Percentiles rank a stretch among this genome's conserved stretches.
These are phyloP conservation scores for Spicauda simplicius DNA, from an alignment of 2,888 invertebrate genomes.

Conservation along the genomic window DNA sequence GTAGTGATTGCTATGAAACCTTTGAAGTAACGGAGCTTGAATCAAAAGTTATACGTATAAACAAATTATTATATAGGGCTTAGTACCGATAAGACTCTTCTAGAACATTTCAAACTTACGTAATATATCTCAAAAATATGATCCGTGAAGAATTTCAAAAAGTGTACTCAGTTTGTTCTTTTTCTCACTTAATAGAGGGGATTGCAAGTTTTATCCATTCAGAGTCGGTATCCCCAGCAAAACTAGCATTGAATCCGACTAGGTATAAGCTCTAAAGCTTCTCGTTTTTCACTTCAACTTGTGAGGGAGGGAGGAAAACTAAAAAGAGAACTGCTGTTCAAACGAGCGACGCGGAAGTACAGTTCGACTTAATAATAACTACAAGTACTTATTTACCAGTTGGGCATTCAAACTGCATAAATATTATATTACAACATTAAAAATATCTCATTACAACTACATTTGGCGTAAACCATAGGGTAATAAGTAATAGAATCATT, in stretches of 20 bases:
- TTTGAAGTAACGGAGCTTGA: too few species aligned
- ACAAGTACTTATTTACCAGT: background rate
- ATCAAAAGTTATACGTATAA: too few species aligned
- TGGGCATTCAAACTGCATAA: background rate
- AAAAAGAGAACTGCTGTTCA: constrained; percentile 12
- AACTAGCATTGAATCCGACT: constrained; percentile 7
- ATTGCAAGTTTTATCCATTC: background rate
- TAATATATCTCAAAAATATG: too few species aligned
- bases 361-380: constrained; percentile 5
- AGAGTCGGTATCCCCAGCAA: background rate
- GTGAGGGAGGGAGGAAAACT: constrained; percentile 5
- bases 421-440: background rate
- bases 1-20: too few species aligned
- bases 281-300: constrained; percentile 1
- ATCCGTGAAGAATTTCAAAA: too few species aligned
- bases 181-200: background rate
- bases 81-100: too few species aligned
- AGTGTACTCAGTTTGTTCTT: background rate
- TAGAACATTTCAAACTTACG: too few species aligned
- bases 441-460: background rate
- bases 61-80: too few species aligned
- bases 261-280: constrained; percentile 4
- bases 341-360: constrained; percentile 3
- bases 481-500: too few species aligned
- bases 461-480: too few species aligned